A percentile compares a stretch with the other conserved stretches of the same genome.
Evolutionary conservation across 2,797 vertebrate genomes (phyloP).

Genomic region (Phataginus tetradactyla): DNA sequence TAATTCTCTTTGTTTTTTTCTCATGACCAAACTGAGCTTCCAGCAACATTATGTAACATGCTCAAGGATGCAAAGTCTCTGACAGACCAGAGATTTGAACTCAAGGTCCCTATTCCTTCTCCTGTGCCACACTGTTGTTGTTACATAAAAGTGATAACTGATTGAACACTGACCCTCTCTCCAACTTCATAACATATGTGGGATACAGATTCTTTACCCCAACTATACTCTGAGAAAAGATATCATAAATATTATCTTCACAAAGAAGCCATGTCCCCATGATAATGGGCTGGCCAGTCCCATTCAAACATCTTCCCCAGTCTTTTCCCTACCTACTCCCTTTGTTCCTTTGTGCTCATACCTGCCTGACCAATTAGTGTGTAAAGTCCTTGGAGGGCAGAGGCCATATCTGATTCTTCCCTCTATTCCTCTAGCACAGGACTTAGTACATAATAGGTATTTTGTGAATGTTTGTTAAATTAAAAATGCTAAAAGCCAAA

Average conservation of each 20-base stretch:
- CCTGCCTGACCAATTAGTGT: background rate
- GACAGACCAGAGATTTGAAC: background rate
- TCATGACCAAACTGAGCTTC: background rate
- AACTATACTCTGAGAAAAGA: background rate
- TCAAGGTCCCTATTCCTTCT: background rate
- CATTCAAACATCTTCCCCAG: background rate
- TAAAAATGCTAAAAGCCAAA: constrained; percentile 17
- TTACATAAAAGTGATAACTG: background rate
- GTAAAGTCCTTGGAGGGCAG: background rate
- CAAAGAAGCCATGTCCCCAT: background rate
- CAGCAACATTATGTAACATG: background rate
- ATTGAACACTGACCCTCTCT: background rate
- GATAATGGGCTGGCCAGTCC: background rate
- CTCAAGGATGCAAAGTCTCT: background rate
- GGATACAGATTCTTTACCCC: background rate
- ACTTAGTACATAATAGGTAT: background rate
- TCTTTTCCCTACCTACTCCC: background rate
- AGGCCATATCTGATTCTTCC: background rate
- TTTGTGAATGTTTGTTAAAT: background rate
- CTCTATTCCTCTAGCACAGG: background rate
- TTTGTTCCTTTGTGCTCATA: background rate
- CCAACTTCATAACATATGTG: background rate
- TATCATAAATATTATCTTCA: background rate
- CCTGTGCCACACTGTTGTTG: background rate
- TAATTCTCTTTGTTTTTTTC: background rate